Evolutionary conservation across 2,113 vertebrate genomes (phyloP).

Genomic region (Sisor rabdophorus): DNA sequence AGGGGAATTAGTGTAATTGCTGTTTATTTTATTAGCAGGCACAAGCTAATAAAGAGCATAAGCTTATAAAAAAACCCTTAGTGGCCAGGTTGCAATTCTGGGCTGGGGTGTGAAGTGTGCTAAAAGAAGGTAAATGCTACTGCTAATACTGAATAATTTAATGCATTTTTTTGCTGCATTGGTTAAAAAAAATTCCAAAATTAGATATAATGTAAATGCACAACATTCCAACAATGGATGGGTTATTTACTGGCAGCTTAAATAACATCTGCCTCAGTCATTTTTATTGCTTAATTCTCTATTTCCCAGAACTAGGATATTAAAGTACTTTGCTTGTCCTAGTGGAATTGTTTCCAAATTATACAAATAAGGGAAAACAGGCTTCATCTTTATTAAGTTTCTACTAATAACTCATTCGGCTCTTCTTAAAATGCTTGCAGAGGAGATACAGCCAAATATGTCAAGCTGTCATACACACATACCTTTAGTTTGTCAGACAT

Average conservation of each 20-base stretch:
- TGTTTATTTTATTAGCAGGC: too few relatives aligned
- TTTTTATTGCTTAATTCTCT: not conserved
- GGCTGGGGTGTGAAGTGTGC: too few relatives aligned
- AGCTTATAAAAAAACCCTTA: too few relatives aligned
- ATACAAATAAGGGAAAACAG: slow-evolving; percentile 4
- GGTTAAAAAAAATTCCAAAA: not conserved
- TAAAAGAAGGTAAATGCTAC: too few relatives aligned
- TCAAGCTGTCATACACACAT: not conserved
- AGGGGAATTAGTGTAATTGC: too few relatives aligned
- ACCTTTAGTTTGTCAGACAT: not conserved
- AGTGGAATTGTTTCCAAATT: not conserved
- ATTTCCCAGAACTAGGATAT: not conserved
- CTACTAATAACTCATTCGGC: slow-evolving; percentile 2
- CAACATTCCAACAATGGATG: slow-evolving; percentile 23
- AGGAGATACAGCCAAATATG: not conserved
- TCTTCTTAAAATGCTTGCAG: not conserved
- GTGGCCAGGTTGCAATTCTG: too few relatives aligned
- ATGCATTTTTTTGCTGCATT: too few relatives aligned
- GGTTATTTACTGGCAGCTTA: slow-evolving; percentile 9
- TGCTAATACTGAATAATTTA: too few relatives aligned
- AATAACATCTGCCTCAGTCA: slow-evolving; percentile 13
- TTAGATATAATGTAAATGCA: not conserved
- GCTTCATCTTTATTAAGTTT: not conserved
- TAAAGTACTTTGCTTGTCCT: not conserved
- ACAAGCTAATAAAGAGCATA: too few relatives aligned